A percentile compares a stretch with the other conserved stretches of the same genome.
These are phyloP conservation scores for Chionomys nivalis DNA, from an alignment of 2,113 vertebrate genomes.

Conservation along the genomic window DNA sequence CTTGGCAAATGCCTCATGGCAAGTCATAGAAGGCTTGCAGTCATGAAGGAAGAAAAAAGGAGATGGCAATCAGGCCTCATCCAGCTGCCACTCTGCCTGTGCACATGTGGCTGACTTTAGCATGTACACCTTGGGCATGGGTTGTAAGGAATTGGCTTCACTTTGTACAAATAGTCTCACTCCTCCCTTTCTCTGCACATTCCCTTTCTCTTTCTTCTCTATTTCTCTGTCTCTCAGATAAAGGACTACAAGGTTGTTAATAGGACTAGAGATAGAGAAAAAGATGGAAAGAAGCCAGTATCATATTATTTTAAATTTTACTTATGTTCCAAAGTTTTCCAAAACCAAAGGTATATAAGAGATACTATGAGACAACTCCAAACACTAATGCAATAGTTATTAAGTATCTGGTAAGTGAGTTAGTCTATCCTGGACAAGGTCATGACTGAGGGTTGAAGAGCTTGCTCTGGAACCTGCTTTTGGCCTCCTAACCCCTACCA, in stretches of 20 bases:
- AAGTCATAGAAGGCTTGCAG: background rate
- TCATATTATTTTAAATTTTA: background rate
- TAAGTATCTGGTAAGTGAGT: background rate
- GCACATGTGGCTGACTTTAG: background rate
- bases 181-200: background rate
- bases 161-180: background rate
- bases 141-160: background rate
- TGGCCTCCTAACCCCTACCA: too few species aligned
- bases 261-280: background rate
- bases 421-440: background rate
- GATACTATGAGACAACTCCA: background rate
- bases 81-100: background rate
- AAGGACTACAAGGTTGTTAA: background rate
- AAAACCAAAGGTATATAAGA: background rate
- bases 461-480: background rate
- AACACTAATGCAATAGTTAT: background rate
- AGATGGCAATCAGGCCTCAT: background rate
- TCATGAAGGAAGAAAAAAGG: background rate
- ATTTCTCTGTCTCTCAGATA: background rate
- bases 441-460: background rate
- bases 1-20: background rate
- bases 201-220: background rate
- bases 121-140: background rate
- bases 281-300: background rate
- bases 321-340: background rate